phyloP scores from a whole-genome alignment of 1,140 invertebrate genomes.

The Saxidomus purpurata region DNA sequence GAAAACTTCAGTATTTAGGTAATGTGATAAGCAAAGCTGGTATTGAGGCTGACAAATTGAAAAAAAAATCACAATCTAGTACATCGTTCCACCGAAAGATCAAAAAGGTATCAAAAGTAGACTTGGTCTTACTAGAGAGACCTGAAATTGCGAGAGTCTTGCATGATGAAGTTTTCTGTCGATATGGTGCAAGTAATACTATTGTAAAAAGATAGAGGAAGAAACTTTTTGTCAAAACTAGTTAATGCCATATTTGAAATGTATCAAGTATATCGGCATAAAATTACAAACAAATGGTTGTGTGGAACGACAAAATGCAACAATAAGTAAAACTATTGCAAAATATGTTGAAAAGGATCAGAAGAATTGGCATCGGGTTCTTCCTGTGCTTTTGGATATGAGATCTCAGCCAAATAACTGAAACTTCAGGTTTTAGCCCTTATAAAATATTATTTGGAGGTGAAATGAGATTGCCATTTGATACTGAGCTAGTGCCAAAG shows the following conservation, averaged over 20 bases:
- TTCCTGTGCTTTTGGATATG: constrained; percentile 54
- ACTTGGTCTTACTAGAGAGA: constrained; percentile 21
- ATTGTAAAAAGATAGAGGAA: constrained; percentile 64
- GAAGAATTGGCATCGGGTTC: constrained; percentile 41
- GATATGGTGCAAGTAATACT: constrained; percentile 61
- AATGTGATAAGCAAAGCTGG: constrained; percentile 32
- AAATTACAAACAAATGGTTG: constrained; percentile 69
- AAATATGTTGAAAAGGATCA: constrained; percentile 56
- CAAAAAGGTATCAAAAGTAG: constrained; percentile 38
- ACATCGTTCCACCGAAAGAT: constrained; percentile 15
- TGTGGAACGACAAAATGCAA: constrained; percentile 63
- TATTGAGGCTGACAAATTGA: constrained; percentile 37
- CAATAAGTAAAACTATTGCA: constrained; percentile 41
- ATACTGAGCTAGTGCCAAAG: constrained; percentile 13
- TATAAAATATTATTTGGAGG: constrained; percentile 37
- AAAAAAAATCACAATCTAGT: constrained; percentile 1
- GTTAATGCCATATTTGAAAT: constrained; percentile 69
- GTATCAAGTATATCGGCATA: constrained; percentile 64
- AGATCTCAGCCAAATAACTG: constrained; percentile 42
- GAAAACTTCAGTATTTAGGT: constrained; percentile 22
- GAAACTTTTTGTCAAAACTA: constrained; percentile 69
- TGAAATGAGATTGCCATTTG: constrained; percentile 51
- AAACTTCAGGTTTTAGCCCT: constrained; percentile 29
- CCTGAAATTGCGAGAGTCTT: constrained; percentile 58
- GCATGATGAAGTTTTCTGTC: constrained; percentile 66